Conservation (phyloP, 2,113 vertebrate species). For the Sardina pilchardus region DNA sequence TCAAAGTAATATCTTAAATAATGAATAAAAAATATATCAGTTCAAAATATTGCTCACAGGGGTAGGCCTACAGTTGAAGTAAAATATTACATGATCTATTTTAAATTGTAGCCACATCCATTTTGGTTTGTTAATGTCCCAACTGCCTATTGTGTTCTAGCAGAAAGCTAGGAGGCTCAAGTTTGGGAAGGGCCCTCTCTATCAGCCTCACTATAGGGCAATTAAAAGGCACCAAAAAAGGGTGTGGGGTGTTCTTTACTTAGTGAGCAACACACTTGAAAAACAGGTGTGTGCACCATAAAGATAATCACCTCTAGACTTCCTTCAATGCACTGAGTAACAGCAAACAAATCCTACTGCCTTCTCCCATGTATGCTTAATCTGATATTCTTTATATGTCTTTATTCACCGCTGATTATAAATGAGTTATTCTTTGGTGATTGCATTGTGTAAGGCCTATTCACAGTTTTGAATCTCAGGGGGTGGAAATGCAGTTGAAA, state of each 20-base stretch:
- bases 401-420: neutral
- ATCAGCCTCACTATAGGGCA: slow-evolving; percentile 24
- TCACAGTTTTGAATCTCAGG: neutral
- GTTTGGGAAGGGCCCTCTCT: slow-evolving; percentile 36
- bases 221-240: slow-evolving; percentile 49
- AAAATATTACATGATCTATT: too few relatives aligned
- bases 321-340: slow-evolving; percentile 6
- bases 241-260: slow-evolving; percentile 45
- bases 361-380: slow-evolving; percentile 23
- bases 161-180: neutral
- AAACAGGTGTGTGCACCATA: slow-evolving; percentile 47
- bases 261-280: slow-evolving; percentile 36
- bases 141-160: slow-evolving; percentile 3
- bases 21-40: too few relatives aligned
- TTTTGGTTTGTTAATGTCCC: neutral
- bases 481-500: neutral
- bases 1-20: too few relatives aligned
- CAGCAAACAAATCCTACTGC: slow-evolving; percentile 30
- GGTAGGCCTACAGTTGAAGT: too few relatives aligned
- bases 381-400: neutral
- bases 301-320: slow-evolving; percentile 43
- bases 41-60: too few relatives aligned
- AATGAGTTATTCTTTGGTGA: slow-evolving; percentile 28
- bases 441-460: slow-evolving; percentile 34
- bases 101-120: too few relatives aligned